Evolutionary conservation across 1,140 invertebrate species (phyloP), one percentile per base, ranked within the genome.

Genomic region (Scaptodrosophila lebanonensis): DNA sequence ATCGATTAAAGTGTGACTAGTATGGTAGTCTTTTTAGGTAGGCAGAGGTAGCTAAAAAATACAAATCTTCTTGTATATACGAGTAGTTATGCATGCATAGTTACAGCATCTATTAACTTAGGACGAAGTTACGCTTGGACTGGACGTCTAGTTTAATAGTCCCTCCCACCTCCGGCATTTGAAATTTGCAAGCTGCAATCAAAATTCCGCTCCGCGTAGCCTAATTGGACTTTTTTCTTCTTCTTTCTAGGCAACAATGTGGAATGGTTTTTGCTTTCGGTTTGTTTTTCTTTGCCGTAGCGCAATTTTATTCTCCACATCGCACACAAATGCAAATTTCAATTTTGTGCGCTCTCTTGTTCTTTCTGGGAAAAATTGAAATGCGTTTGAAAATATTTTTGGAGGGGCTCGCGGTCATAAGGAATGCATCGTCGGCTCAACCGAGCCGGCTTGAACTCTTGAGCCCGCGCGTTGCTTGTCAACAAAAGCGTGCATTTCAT

Each of bases 401-500:
- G 44, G 67, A 43, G 43, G 36, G 51, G 59, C 51, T 40, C 18
- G 52, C 39, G 45, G 50, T 77, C 67, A 61, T 79, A 58, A 72
- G 73, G 65, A 77, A 77, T 79, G 64, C 73, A 79, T 51, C 53
- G 25, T 29, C 45, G 47, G 27, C 39, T 60, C 48, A 16, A 63
- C 53, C 54, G 54, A 48, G 36, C 36, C 43, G 20, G 22, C 44
- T 43, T 30, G 33, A 47, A 56, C 43, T 56, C 22, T 51, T 47
- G 7, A 8, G 18, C 11, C 13, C 8, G 11, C 6, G 7, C 18
- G 5, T 6, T n/a, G 33, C 42, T 52, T 53, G 76, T 79, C 75
- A 79, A 65, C 73, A 77, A 73, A 73, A 51, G 73, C 64, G 73
- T 66, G 73, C 73, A 68, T 68, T 79, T 77, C 75, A 77, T 77